Percentiles rank a stretch among this genome's conserved stretches.
These are phyloP conservation scores for Ophraella communa DNA, from an alignment of 2,888 invertebrate species.

Conservation along the genomic window DNA sequence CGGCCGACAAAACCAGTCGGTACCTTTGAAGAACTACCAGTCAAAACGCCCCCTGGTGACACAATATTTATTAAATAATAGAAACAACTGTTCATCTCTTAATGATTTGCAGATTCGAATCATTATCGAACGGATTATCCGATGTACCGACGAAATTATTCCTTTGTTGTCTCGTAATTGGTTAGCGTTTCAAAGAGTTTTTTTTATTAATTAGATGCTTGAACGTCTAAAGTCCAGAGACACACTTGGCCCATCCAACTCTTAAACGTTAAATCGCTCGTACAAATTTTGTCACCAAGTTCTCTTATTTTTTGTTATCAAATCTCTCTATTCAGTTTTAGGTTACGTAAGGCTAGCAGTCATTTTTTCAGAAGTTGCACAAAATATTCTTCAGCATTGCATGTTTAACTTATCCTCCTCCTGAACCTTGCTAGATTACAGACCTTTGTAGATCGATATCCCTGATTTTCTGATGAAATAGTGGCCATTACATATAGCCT, in stretches of 20 bases:
- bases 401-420: too few relatives aligned
- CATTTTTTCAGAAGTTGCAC: too few relatives aligned
- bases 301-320: too few relatives aligned
- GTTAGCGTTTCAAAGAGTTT: constrained; percentile 38
- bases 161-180: constrained; percentile 50
- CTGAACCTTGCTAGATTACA: too few relatives aligned
- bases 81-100: constrained; percentile 52
- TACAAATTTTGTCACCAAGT: too few relatives aligned
- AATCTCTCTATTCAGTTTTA: too few relatives aligned
- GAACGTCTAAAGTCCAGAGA: background rate
- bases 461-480: too few relatives aligned
- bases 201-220: background rate
- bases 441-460: too few relatives aligned
- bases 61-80: constrained; percentile 55
- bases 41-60: constrained; percentile 50
- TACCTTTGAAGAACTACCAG: constrained; percentile 39
- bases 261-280: too few relatives aligned
- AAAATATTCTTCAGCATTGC: too few relatives aligned
- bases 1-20: constrained; percentile 33
- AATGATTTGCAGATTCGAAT: constrained; percentile 49
- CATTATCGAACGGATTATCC: constrained; percentile 43
- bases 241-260: background rate
- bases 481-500: too few relatives aligned
- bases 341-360: too few relatives aligned
- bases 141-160: constrained; percentile 45